Conservation (phyloP, 1,140 invertebrate genomes). For the Cyclina sinensis region DNA sequence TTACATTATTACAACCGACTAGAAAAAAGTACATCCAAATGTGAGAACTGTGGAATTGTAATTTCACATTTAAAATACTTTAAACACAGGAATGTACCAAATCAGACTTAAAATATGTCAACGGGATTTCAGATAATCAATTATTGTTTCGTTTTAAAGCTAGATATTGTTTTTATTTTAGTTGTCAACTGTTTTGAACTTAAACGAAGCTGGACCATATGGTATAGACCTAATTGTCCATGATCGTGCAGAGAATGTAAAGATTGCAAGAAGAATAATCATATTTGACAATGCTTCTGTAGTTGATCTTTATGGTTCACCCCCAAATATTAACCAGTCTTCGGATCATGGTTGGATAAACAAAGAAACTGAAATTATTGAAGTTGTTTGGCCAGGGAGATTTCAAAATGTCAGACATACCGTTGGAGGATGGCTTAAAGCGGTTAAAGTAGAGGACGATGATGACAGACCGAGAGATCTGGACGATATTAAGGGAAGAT, state of each 20-base stretch:
- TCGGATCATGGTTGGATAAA: slow-evolving; percentile 19
- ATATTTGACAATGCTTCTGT: slow-evolving; percentile 23
- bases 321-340: not conserved
- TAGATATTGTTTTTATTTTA: not conserved
- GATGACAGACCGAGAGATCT: not conserved
- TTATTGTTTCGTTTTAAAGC: too few species aligned
- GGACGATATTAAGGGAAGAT: slow-evolving; percentile 6
- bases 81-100: not conserved
- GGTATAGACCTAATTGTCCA: not conserved
- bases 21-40: not conserved
- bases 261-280: slow-evolving; percentile 12
- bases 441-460: not conserved
- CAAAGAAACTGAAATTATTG: not conserved
- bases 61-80: not conserved
- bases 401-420: not conserved
- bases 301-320: not conserved
- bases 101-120: not conserved
- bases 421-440: not conserved
- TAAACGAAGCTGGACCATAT: not conserved
- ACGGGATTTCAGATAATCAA: not conserved
- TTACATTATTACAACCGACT: too few species aligned
- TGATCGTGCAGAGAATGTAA: not conserved
- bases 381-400: slow-evolving; percentile 3
- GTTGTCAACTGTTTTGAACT: not conserved
- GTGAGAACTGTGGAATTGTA: not conserved